Evolutionary conservation across 2,888 invertebrate species (phyloP).

Genomic region (Rhagonycha fulva): DNA sequence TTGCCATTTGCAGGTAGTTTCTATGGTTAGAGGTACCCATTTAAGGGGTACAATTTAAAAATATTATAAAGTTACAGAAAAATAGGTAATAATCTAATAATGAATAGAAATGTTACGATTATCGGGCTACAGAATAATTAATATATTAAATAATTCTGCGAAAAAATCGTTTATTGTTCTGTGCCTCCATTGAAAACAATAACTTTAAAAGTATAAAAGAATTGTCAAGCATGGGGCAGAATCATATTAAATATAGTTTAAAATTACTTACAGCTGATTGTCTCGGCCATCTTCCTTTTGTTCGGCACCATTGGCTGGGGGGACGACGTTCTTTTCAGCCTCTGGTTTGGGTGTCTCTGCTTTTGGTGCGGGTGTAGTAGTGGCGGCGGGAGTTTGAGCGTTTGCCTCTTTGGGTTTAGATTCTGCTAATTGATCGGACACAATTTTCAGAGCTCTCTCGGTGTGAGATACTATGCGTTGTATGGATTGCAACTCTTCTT

Average conservation of each 20-base stretch:
- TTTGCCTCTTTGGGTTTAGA: conserved; percentile 49
- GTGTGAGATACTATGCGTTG: conserved; percentile 92
- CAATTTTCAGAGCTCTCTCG: conserved; percentile 91
- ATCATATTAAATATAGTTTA: background rate
- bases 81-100: background rate
- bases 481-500: conserved; percentile 84
- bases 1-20: too few relatives aligned
- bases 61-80: background rate
- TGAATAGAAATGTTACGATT: conserved; percentile 23
- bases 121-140: conserved; percentile 30
- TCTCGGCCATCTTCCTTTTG: conserved; percentile 76
- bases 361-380: conserved; percentile 43
- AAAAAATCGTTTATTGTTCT: conserved; percentile 29
- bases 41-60: too few relatives aligned
- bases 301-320: conserved; percentile 48
- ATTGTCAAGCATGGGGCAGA: conserved; percentile 27
- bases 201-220: background rate
- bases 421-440: conserved; percentile 86
- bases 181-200: conserved; percentile 31
- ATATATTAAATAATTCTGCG: conserved; percentile 19
- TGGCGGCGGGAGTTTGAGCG: conserved; percentile 35
- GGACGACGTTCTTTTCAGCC: conserved; percentile 55
- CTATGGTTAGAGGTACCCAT: too few relatives aligned
- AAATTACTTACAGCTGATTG: conserved; percentile 69
- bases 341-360: conserved; percentile 19